phyloP scores from a whole-genome alignment of 2,797 vertebrate genomes.

The Myotis planiceps region DNA sequence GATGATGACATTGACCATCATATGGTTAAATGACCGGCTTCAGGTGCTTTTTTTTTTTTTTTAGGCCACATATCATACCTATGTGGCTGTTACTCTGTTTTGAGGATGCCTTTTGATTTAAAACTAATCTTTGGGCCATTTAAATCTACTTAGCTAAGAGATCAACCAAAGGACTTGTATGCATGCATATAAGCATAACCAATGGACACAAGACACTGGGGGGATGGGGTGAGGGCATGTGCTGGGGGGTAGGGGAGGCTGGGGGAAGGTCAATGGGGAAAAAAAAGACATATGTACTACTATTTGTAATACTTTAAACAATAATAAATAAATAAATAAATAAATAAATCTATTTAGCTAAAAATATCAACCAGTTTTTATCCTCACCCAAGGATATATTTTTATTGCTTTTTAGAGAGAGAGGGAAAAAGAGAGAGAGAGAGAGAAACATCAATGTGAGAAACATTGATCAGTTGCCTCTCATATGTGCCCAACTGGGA shows the following conservation, averaged over 20 bases:
- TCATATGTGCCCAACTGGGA: background rate
- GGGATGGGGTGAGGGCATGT: too few relatives aligned
- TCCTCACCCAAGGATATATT: background rate
- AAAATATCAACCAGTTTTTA: background rate
- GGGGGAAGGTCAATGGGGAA: too few relatives aligned
- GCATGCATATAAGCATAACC: too few relatives aligned
- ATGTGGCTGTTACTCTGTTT: background rate
- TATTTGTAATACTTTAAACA: too few relatives aligned
- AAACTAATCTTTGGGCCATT: background rate
- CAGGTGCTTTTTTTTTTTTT: background rate
- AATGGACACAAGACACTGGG: too few relatives aligned
- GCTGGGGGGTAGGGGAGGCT: too few relatives aligned
- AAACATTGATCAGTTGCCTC: background rate
- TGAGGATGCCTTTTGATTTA: background rate
- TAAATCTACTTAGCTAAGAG: constrained; percentile 6
- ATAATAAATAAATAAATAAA: too few relatives aligned
- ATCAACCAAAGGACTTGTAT: too few relatives aligned
- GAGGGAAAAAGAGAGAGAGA: background rate
- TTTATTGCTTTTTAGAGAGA: background rate
- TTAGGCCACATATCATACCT: background rate
- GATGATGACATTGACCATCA: constrained; percentile 19
- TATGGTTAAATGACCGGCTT: constrained; percentile 1
- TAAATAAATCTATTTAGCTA: background rate
- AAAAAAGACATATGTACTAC: too few relatives aligned
- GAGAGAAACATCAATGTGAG: background rate